Base-by-base conservation (phyloP, 2,797 vertebrate species). In the Clangula hyemalis region DNA sequence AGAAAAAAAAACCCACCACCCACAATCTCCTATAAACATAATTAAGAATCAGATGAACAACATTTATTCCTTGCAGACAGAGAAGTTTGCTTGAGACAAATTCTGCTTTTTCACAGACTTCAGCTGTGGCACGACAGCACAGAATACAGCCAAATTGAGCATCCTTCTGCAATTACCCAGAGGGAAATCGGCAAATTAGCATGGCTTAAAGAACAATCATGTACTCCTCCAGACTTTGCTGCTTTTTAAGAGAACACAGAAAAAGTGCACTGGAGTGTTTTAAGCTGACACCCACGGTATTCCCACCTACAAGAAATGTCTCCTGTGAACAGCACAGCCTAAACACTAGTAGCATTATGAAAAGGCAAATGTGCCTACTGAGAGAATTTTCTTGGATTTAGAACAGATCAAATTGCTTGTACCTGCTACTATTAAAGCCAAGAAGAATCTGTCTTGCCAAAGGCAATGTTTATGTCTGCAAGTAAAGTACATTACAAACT, bases 381-480 rank as follows among this genome's bases (percentile, higher is more conserved):
- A 45, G 16, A 94, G 13, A 93, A 76, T 54, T 81, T 84, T 85
- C 81, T 39, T 66, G 17, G 4, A 56, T 65, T 85, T 51, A 25
- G 79, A 83, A 72, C 74, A 41, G 11, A 69, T 87, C 13, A 41
- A 82, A 87, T 79, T 79, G 34, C 60, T 88, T 75, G 41, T 89
- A 94, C 76, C 87, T 96, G 87, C 68, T 82, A 68, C 64, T 71
- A 45, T 34, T 41, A 49, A 91, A 82, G 71, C 60, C 77, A 91
- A 90, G 82, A 61, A 81, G 47, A 19, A 73, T 41, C 47, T 64
- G 56, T 68, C 47, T 58, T 94, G 94, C 85, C 93, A 96, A 94
- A 94, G 82, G 71, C 80, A 94, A 85, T 58, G 73, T 94, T 95
- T 94, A 69, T 62, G 68, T 90, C 91, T 93, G 61, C 57, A 91